Evolutionary conservation across 2,797 vertebrate species (phyloP).

Genomic region (Coccyzus lansbergi): DNA sequence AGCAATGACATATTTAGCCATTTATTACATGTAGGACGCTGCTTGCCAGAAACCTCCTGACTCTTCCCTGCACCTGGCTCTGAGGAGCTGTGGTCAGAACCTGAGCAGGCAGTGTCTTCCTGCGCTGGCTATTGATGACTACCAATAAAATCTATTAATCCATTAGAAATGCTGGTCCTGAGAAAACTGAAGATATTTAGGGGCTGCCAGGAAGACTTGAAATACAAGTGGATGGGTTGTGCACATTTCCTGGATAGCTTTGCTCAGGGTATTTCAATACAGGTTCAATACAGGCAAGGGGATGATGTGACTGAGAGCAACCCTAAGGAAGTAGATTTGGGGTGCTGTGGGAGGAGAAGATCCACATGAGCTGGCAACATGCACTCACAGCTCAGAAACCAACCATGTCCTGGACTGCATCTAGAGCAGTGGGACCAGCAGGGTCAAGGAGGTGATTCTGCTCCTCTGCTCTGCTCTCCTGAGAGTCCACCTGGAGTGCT

Average conservation of each 20-base stretch:
- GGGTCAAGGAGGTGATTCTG: too few species aligned
- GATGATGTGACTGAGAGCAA: too few species aligned
- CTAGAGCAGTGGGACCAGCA: too few species aligned
- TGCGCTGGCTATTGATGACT: too few species aligned
- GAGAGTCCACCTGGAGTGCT: too few species aligned
- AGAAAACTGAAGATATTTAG: fast-evolving
- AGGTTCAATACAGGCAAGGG: too few species aligned
- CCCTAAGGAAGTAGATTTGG: too few species aligned
- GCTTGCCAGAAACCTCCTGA: background rate
- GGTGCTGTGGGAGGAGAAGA: too few species aligned
- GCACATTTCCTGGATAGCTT: background rate
- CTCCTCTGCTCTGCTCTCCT: too few species aligned
- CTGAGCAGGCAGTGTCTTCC: fast-evolving
- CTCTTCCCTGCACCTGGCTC: background rate
- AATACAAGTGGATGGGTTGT: fast-evolving
- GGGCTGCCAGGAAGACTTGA: background rate
- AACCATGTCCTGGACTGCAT: too few species aligned
- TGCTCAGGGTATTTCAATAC: background rate
- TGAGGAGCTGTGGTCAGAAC: background rate
- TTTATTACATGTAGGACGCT: fast-evolving
- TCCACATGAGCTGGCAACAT: too few species aligned
- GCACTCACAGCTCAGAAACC: too few species aligned
- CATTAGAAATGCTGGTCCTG: fast-evolving
- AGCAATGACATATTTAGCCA: background rate
- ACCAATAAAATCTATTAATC: fast-evolving